Base-by-base conservation (phyloP, 1,140 invertebrate genomes). In the Aradophagus sp. region DNA sequence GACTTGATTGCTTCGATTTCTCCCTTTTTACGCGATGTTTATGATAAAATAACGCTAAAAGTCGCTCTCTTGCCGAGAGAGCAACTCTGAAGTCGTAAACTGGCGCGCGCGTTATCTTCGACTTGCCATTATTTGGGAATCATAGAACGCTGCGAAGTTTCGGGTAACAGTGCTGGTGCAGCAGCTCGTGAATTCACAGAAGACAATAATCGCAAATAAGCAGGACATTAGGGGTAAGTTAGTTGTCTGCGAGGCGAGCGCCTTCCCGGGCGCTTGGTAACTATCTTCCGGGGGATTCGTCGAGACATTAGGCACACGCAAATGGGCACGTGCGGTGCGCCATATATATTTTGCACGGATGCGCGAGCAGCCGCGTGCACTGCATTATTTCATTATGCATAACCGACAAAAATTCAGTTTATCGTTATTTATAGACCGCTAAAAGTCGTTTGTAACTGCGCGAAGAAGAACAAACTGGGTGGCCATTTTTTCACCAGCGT, bases 221-320 rank as follows among this genome's bases (percentile, higher is more conserved):
- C 78, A 74, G 73, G 58, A 75, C 75, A 75, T 79, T 80, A 80
- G 53, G 67, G 67, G 73, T 72, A 76, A 81, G 71, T 80, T 80
- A 78, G 79, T 78, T 76, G 76, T 67, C 68, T 73, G 68, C 67
- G 67, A 73, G 44, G 56, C 42, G 61, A 67, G 42, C 63, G 68
- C 62, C 56, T 70, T 58, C 70, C 59, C 36, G 27, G 44, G 71
- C 17, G 44, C 35, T 62, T 53, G 48, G 61, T 76, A 74, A 73
- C 74, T 74, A 70, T 68, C 70, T 66, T 67, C 56, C 45, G 26
- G 62, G 31, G 61, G 29, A 63, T 75, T 76, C 73, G 55, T 44
- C 34, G 63, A 69, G 53, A 73, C 77, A 74, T 81, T 71, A 73
- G 62, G 48, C 61, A 68, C 59, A 75, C 69, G 44, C 71, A 69